Base-by-base conservation (phyloP, 1,140 invertebrate species). In the Bombus consobrinus region DNA sequence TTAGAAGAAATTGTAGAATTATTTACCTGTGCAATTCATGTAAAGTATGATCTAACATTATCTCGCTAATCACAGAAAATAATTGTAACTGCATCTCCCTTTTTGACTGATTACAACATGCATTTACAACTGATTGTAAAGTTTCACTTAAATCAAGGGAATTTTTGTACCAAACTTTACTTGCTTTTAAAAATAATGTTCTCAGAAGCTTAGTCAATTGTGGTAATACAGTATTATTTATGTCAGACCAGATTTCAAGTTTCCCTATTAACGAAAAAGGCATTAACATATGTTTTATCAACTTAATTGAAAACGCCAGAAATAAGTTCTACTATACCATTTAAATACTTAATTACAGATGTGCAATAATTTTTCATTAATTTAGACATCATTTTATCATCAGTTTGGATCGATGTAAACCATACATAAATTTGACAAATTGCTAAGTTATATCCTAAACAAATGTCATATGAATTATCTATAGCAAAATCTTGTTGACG, bases 1-100 rank as follows among this genome's bases (percentile, higher is more conserved):
- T 41, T 18, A 47, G 37, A 57, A 59, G 3, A 75, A 37, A n/a
- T 82, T 59, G 32, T 77, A 43, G 57, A 73, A 64, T 53, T 15
- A 77, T 71, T 84, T 91, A 95, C 87, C 94, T 94, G 73, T 95
- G 95, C 22, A 94, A 88, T n/a, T 89, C 77, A 8, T 91, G 91
- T 12, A 96, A 92, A 41, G 92, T 91, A 28, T 93, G 88, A 62
- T 94, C 88, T 81, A 95, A 92, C 12, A 96, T 93, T 73, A 96
- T 95, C 32, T 94, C 93, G 83, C 93, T 94, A 41, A 96, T 90
- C 6, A 96, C 83, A 37, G 75, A 41, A 82, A 94, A 95, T 62
- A 95, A 87, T 22, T 92, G 88, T 6, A 76, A 84, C 57, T 94
- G 91, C 12, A 94, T 82, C 62, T 95, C 92, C 68, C 87, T 87